phyloP scores from a whole-genome alignment of 1,140 invertebrate genomes.

The Oncopeltus fasciatus region DNA sequence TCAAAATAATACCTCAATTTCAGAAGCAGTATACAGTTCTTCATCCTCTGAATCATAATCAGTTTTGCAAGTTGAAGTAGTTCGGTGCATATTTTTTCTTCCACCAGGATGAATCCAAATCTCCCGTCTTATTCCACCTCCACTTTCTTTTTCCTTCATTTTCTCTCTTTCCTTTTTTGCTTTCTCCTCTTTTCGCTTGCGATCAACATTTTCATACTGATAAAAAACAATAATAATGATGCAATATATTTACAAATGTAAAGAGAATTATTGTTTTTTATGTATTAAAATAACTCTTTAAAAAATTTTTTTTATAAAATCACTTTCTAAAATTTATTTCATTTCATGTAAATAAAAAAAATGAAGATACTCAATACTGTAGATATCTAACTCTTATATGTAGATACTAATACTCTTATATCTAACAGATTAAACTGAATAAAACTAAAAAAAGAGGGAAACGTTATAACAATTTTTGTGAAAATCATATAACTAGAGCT shows the following conservation, averaged over 20 bases:
- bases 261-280: too few relatives aligned
- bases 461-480: too few relatives aligned
- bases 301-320: too few relatives aligned
- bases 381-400: too few relatives aligned
- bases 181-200: slow-evolving; percentile 50
- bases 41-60: slow-evolving; percentile 41
- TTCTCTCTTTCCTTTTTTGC: slow-evolving; percentile 36
- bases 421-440: too few relatives aligned
- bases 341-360: too few relatives aligned
- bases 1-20: slow-evolving; percentile 70
- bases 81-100: slow-evolving; percentile 43
- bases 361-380: too few relatives aligned
- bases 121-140: slow-evolving; percentile 45
- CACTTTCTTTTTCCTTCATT: slow-evolving; percentile 41
- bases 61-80: slow-evolving; percentile 36
- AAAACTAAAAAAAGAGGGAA: too few relatives aligned
- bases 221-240: slow-evolving; percentile 21
- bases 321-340: too few relatives aligned
- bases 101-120: slow-evolving; percentile 71
- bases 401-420: too few relatives aligned
- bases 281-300: too few relatives aligned
- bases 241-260: background rate
- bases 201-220: slow-evolving; percentile 65
- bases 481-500: too few relatives aligned
- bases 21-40: slow-evolving; percentile 49